Evolutionary conservation across 2,797 vertebrate genomes (phyloP), one percentile per base, ranked within the genome.

Genomic region (Lophius americanus): DNA sequence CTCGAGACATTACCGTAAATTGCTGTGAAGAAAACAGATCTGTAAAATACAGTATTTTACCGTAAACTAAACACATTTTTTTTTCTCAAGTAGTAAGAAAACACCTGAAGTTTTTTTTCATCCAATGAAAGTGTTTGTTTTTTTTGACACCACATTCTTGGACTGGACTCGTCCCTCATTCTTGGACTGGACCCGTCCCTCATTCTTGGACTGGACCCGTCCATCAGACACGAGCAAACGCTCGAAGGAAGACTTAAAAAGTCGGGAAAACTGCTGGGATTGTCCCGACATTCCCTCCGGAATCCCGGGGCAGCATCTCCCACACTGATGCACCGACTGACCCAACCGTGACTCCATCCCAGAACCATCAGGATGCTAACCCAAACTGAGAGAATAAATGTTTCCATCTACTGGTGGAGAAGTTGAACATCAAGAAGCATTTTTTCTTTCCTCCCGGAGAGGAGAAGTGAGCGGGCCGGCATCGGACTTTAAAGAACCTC

Each of bases 391-490:
- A 85, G 82, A 88, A 90, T 76, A 74, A 85, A 89, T 79, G 90
- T 91, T 88, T 92, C 92, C 93, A 94, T 92, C 93, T 93, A 81
- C 91, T 91, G 92, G 93, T 72, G 77, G 64, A 68, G 89, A 79
- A 67, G 7, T 73, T 73, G 79, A 85, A 89, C 78, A 90, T 90
- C 86, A 81, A 4, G 38, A 51, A 39, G 6, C 37, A 54, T 59
- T 4, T 35, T 36, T 46, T 39, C 14, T 41, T 12, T 14, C 48
- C 12, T 11, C 8, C 46, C 1, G 43, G 47, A 73, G 23, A 11
- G 69, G 42, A 79, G 73, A 77, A 85, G 79, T 77, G 75, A 76
- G 68, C 76, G 76, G 73, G 65, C 78, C 23, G 78, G 48, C 70
- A 79, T 82, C 82, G 78, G 75, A 66, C 64, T 63, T 79, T 78